Base-by-base conservation (phyloP, 1,140 invertebrate genomes). In the Melitaea cinxia region DNA sequence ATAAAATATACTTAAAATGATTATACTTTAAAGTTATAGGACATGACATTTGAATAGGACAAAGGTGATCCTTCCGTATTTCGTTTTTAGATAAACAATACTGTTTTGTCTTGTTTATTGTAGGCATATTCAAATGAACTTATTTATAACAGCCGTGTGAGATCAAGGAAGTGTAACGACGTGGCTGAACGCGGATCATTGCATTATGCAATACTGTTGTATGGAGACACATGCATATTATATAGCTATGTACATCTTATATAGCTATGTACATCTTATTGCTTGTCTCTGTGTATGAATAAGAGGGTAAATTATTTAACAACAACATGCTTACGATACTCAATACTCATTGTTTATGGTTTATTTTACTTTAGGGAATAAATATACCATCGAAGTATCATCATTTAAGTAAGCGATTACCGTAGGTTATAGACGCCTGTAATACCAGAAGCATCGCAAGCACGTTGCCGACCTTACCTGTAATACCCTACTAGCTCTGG, bases 131-230 rank as follows among this genome's bases (percentile, higher is more conserved):
- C 19, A 42, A 57, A 57, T 57, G 2, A 19, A 5, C 7, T 39
- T 56, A 21, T 39, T 56, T 56, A 56, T 54, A 54, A 35, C 19
- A 39, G 9, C 12, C 9, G 12, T 24, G 21, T 4, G 19, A 56
- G 23, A 39, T 17, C 35, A 5, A 56, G 24, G 57, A 59, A 59
- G 57, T 59, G 39, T 30, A 15, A 6, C 35, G 12, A 35, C 35
- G 33, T 37, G n/a, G 35, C 35, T 23, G 33, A 56, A 15, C 53
- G 21, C 35, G 53, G 30, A 56, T 56, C 53, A 56, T 56, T 56
- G 53, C 53, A 35, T 56, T 56, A 56, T 56, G 53, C 37, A 56
- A 56, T 24, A 7, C 19, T 37, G 37, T 26, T 39, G 33, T 24
- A 14, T 23, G 4, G 17, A 39, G n/a, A 39, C n/a, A 24, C 14